Evolutionary conservation across 2,797 vertebrate species (phyloP), one percentile per base, ranked within the genome.

Genomic region (Etheostoma perlongum): DNA sequence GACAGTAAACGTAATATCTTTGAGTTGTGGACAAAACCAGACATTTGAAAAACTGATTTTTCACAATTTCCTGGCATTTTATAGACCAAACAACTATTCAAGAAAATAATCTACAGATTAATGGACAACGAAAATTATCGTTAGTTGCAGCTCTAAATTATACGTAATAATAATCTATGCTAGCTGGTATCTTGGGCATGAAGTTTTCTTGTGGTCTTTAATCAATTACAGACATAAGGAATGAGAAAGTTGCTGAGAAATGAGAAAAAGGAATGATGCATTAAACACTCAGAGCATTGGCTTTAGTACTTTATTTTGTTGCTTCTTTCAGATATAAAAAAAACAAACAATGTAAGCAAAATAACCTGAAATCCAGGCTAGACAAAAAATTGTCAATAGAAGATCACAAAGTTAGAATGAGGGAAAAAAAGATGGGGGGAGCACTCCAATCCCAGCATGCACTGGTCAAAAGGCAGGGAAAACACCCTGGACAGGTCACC

Each of bases 301-400:
- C 12, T 25, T 55, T 3, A 54, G 19, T 51, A 15, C 23, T 75
- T 76, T 72, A 72, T 67, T 69, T 46, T 51, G 52, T 67, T 60
- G 19, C 59, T 79, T 63, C 23, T 49, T 78, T 75, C 67, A 75
- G 33, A 83, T 85, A 80, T 69, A 78, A 3, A 42, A 76, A 85
- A 84, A 84, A 23, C 21, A 23, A 78, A 71, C 51, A 70, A 59
- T 19, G 46, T 5, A 65, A 63, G 67, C 57, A 60, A 30, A 25
- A 13, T 9, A 58, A 53, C 65, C 64, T 60, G 55, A 59, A 30
- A 40, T 55, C 54, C 55, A 76, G 61, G 67, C 42, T 33, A 19
- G 21, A 67, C 59, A 36, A 36, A 83, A 84, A 65, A 72, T 63
- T 33, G 53, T 65, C n/a, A 66, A 60, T 42, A 40, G 14, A 70